Evolutionary conservation across 2,113 vertebrate genomes (phyloP), one percentile per base, ranked within the genome.

Genomic region (Indri indri): DNA sequence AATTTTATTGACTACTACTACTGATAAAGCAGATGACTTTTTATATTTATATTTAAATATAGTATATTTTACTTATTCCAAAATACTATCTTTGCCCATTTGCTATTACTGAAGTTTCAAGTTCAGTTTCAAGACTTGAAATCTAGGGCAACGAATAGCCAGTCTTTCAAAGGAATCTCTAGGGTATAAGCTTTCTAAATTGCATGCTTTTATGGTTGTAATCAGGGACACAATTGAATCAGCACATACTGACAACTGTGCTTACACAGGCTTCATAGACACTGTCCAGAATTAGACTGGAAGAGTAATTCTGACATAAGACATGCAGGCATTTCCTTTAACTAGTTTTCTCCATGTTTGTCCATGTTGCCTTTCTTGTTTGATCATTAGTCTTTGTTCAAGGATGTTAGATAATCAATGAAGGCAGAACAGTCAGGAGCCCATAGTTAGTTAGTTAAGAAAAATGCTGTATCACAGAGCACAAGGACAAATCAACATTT

Each of bases 291-390:
- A 74, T 22, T 82, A 71, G 37, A 63, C 27, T 23, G 16, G 20
- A 25, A 88, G 65, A 96, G 37, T 27, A 73, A 73, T 91, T 96
- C 81, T 96, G 92, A 94, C 96, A 92, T 45, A 50, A 63, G 74
- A 65, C 27, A 68, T 52, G 59, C 1, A n/a, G 17, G 3, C 9
- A 82, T 93, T 90, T 84, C n/a, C 81, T 88, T 84, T 85, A 85
- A 84, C 83, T 88, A 54, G n/a, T 88, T 92, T 94, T 70, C 27
- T 80, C 50, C 22, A 13, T 92, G 88, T 93, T 96, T 95, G 23
- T 79, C 88, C 73, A 92, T 92, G 96, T 93, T 96, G 45, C 32
- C 45, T 96, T 90, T 94, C 87, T 92, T 88, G 65, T 97, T 90
- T 91, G 45, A 94, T 97, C 59, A 85, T 94, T 85, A 92, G 57